Percentiles rank a stretch among this genome's conserved stretches.
These are phyloP conservation scores for Ectobius pallidus DNA, from an alignment of 2,888 invertebrate species.

Conservation along the genomic window DNA sequence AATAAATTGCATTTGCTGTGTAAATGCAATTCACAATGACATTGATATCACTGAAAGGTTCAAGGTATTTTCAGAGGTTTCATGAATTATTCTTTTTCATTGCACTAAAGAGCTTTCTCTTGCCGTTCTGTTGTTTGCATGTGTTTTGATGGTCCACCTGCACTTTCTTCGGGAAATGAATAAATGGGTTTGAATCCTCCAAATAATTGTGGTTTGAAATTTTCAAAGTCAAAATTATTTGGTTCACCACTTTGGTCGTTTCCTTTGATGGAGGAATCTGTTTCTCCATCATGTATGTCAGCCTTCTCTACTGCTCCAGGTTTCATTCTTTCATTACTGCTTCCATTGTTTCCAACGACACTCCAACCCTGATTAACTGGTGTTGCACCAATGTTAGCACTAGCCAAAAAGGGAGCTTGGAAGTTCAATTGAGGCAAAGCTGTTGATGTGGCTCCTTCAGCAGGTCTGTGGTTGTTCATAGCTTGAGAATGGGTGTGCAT, in stretches of 20 bases:
- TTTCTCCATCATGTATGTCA: constrained; percentile 37
- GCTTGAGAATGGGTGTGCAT: constrained; percentile 53
- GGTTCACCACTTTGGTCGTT: constrained; percentile 47
- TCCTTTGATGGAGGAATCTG: constrained; percentile 39
- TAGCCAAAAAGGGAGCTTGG: constrained; percentile 55
- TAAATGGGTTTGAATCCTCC: constrained; percentile 71
- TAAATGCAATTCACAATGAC: no score
- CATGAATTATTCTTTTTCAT: no score
- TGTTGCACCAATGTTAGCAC: constrained; percentile 63
- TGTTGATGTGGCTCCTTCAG: constrained; percentile 6
- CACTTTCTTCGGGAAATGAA: constrained; percentile 43
- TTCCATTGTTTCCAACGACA: constrained; percentile 51
- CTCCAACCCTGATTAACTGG: constrained; percentile 67
- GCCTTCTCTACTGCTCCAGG: constrained; percentile 38
- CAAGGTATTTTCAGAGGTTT: no score
- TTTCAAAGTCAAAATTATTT: constrained; percentile 66
- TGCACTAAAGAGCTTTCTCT: constrained; percentile 35
- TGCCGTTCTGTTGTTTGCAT: constrained; percentile 34
- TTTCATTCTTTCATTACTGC: constrained; percentile 24
- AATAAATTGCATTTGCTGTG: no score
- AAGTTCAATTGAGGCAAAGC: constrained; percentile 39
- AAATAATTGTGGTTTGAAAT: constrained; percentile 70
- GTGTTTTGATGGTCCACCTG: constrained; percentile 26
- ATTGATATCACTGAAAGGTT: no score
- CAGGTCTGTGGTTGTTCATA: constrained; percentile 36